Evolutionary conservation across 2,797 vertebrate species (phyloP).

Genomic region (Neosalanx taihuensis): DNA sequence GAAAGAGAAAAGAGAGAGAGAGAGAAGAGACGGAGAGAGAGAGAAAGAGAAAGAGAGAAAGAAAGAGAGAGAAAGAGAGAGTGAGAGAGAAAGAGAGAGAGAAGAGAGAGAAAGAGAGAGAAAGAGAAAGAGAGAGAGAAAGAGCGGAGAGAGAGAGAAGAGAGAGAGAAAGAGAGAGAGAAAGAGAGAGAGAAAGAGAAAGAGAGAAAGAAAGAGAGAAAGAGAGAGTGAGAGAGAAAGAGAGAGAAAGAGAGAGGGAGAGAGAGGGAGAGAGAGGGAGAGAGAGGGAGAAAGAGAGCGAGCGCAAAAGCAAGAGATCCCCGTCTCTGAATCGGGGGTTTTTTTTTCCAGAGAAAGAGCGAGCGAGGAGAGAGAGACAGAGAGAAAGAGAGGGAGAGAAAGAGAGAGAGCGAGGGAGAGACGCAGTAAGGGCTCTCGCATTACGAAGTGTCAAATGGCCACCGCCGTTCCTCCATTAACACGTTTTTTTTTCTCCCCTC

Average conservation of each 20-base stretch:
- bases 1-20: background rate
- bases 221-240: background rate
- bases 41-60: conserved; percentile 18
- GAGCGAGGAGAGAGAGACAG: conserved; percentile 18
- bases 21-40: background rate
- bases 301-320: too few species aligned
- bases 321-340: too few species aligned
- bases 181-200: background rate
- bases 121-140: too few species aligned
- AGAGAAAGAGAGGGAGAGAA: background rate
- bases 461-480: too few species aligned
- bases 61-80: background rate
- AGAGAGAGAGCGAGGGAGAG: too few species aligned
- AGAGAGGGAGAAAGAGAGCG: too few species aligned
- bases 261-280: background rate
- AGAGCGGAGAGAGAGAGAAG: too few species aligned
- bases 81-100: background rate
- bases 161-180: background rate
- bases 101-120: background rate
- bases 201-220: background rate
- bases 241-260: too few species aligned
- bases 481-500: too few species aligned
- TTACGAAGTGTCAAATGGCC: too few species aligned
- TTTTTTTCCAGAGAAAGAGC: conserved; percentile 15
- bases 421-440: too few species aligned